Evolutionary conservation across 2,113 vertebrate species (phyloP).

Genomic region (Tretioscincus oriximinensis): DNA sequence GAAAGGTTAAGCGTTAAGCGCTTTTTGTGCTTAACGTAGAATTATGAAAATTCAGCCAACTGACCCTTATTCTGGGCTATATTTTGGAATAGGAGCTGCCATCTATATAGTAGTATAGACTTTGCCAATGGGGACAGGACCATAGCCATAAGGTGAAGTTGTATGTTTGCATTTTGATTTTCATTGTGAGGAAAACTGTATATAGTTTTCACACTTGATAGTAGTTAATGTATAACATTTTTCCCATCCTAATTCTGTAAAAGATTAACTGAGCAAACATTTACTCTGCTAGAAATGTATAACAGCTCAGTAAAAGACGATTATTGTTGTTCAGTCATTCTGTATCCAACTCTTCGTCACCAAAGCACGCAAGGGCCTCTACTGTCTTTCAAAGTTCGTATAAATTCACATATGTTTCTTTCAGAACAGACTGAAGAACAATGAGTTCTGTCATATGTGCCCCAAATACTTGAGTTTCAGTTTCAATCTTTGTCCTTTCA

Average conservation of each 20-base stretch:
- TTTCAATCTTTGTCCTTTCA: background rate
- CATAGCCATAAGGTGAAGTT: background rate
- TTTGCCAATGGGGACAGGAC: too few relatives aligned
- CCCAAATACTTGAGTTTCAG: too few relatives aligned
- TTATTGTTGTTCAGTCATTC: too few relatives aligned
- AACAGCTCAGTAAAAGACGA: background rate
- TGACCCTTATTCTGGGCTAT: background rate
- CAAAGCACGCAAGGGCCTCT: too few relatives aligned
- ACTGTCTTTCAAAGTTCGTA: too few relatives aligned
- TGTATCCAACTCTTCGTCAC: too few relatives aligned
- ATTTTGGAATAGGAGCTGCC: too few relatives aligned
- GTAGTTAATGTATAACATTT: background rate
- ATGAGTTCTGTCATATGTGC: too few relatives aligned
- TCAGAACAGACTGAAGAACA: too few relatives aligned
- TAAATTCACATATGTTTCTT: too few relatives aligned
- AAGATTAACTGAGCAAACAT: background rate
- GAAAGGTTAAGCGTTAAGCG: too few relatives aligned
- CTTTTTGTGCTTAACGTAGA: too few relatives aligned
- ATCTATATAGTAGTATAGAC: background rate
- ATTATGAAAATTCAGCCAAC: background rate
- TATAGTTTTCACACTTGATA: background rate
- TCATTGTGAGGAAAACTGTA: background rate
- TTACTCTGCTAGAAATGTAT: background rate
- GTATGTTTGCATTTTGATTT: background rate
- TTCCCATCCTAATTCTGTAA: background rate